Evolutionary conservation across 92 coral and sea anemone species (phyloP).

Genomic region (Blastomussa wellsi): DNA sequence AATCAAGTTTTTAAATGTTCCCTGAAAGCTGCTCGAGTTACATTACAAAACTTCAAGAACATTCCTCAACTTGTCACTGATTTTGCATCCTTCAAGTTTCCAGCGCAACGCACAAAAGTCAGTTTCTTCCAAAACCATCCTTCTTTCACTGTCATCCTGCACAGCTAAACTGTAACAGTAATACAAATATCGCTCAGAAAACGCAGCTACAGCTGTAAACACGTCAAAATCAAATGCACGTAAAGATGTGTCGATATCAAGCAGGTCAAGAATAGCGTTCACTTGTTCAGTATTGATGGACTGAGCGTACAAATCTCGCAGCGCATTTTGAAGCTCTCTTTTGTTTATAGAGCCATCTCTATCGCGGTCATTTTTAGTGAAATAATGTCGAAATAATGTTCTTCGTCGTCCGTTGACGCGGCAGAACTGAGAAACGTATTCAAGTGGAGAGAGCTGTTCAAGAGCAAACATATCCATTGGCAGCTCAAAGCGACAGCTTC

Average conservation of each 20-base stretch:
- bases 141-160: constrained; percentile 60
- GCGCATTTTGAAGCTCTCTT: constrained; percentile 80
- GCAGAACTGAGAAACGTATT: constrained; percentile 83
- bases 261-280: constrained; percentile 67
- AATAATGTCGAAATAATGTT: constrained; percentile 84
- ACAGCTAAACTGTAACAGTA: constrained; percentile 57
- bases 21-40: neutral
- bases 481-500: constrained; percentile 90
- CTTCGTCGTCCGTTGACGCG: constrained; percentile 78
- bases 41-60: constrained; percentile 65
- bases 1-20: no score
- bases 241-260: constrained; percentile 65
- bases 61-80: constrained; percentile 62
- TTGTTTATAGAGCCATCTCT: constrained; percentile 80
- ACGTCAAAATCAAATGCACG: constrained; percentile 66
- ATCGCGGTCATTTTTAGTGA: constrained; percentile 90
- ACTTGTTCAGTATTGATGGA: constrained; percentile 78
- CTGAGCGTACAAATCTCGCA: constrained; percentile 84
- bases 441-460: constrained; percentile 79
- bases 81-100: constrained; percentile 88
- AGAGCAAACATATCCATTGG: constrained; percentile 93
- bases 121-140: constrained; percentile 88
- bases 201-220: constrained; percentile 85
- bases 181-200: constrained; percentile 89
- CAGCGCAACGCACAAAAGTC: constrained; percentile 91